Base-by-base conservation (phyloP, 2,113 vertebrate species). In the Stictonetta naevosa region DNA sequence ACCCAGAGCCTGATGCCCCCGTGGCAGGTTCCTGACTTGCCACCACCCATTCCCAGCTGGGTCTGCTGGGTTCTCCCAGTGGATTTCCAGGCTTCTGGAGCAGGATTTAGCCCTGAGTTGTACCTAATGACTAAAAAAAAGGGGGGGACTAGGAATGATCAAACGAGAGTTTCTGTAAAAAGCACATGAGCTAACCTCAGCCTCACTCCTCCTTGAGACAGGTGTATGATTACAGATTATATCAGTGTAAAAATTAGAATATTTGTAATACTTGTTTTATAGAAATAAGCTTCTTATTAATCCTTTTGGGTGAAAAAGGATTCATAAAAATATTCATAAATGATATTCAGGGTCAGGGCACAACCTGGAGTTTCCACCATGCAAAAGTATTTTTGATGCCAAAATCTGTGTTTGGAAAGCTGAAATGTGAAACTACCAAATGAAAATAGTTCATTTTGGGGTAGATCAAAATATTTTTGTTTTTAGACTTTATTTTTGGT, bases 1-100 rank as follows among this genome's bases (percentile, higher is more conserved):
- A n/a, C 34, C 0, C 20, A 44, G 0, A 95, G 7, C 20, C 8
- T 28, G 14, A 3, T 16, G 68, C 20, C 83, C 10, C 68, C 25
- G 1, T 13, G 20, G 40, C 12, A 6, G 4, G 5, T 21, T 36
- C 34, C 46, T 38, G 14, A n/a, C 15, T 17, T 0, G 2, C 28
- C 67, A 78, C 36, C 48, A n/a, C 20, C 53, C 22, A 36, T 12
- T 50, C 29, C 29, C 52, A 36, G 36, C n/a, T 71, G 66, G n/a
- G 7, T 48, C 69, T 87, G 55, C 50, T 87, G 79, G 22, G 25
- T 76, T 90, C 73, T 73, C 7, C 16, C 28, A 20, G 53, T 12
- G 23, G 9, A 12, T 73, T 29, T 69, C 34, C 31, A 69, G 15
- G 34, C 8, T 58, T 10, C 25, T 53, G 26, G 26, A 71, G 13